These are phyloP conservation scores for Cheumatopsyche charites DNA, from an alignment of 1,140 invertebrate species.

Conservation along the genomic window DNA sequence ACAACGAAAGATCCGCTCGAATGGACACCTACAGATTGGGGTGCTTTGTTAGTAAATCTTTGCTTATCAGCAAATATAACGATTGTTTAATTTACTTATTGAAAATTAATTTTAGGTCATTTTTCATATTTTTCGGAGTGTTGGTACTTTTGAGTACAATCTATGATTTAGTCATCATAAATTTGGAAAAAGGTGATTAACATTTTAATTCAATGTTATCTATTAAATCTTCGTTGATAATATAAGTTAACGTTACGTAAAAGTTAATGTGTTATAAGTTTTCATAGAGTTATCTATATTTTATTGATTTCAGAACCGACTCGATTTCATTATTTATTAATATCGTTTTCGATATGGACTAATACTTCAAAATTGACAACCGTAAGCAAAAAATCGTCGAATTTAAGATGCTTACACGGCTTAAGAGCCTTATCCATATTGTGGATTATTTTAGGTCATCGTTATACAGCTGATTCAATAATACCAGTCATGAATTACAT, in stretches of 20 bases:
- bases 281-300: slow-evolving; percentile 25
- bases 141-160: slow-evolving; percentile 3
- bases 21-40: slow-evolving; percentile 14
- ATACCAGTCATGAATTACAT: slow-evolving; percentile 51
- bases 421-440: slow-evolving; percentile 68
- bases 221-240: no score
- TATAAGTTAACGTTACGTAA: no score
- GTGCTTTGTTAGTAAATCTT: slow-evolving; percentile 15
- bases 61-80: background rate
- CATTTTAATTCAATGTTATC: no score
- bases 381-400: slow-evolving; percentile 46
- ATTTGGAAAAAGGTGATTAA: slow-evolving; percentile 2
- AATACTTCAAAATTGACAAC: slow-evolving; percentile 52
- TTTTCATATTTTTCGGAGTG: slow-evolving; percentile 12
- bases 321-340: slow-evolving; percentile 48
- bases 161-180: background rate
- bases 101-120: slow-evolving; percentile 14
- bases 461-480: slow-evolving; percentile 51
- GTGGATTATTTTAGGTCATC: slow-evolving; percentile 72
- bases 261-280: no score
- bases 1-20: background rate
- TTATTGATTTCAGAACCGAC: slow-evolving; percentile 48
- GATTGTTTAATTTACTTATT: background rate
- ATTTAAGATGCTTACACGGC: slow-evolving; percentile 61
- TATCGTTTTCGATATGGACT: slow-evolving; percentile 53